phyloP scores from a whole-genome alignment of 1,140 invertebrate genomes.

The Streblospio benedicti region DNA sequence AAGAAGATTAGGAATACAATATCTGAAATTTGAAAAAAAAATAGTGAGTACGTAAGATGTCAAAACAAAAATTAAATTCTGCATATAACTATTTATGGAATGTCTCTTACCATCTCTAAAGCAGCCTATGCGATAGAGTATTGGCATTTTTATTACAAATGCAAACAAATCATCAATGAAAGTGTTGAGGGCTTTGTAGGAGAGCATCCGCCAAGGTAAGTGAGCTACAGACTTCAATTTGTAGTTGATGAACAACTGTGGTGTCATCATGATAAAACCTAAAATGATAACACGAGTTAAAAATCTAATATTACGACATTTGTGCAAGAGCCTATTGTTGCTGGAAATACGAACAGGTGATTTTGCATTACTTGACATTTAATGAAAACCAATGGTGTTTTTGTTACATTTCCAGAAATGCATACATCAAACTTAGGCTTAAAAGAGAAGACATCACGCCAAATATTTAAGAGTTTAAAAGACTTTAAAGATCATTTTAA shows the following conservation, averaged over 20 bases:
- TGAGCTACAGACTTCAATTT: constrained; percentile 98
- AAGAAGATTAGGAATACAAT: constrained; percentile 98
- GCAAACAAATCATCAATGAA: constrained; percentile 99
- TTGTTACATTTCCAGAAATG: too few relatives aligned
- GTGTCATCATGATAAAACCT: constrained; percentile 99
- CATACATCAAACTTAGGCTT: too few relatives aligned
- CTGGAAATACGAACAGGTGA: too few relatives aligned
- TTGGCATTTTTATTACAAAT: constrained; percentile 99
- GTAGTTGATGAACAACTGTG: constrained; percentile 98
- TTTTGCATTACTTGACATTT: background rate
- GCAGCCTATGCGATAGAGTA: constrained; percentile 84
- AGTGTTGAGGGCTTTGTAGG: constrained; percentile 99
- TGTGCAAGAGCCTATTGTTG: too few relatives aligned
- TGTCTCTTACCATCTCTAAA: constrained; percentile 75
- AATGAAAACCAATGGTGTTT: background rate
- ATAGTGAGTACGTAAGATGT: too few relatives aligned
- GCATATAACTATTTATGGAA: background rate
- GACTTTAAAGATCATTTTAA: too few relatives aligned
- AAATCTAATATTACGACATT: background rate
- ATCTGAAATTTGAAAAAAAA: constrained; percentile 55
- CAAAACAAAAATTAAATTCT: too few relatives aligned
- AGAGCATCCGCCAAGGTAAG: constrained; percentile 98
- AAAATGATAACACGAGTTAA: constrained; percentile 19
- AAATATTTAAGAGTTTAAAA: too few relatives aligned
- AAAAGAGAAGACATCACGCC: too few relatives aligned